Percentiles rank a stretch among this genome's conserved stretches.
Conservation (phyloP, 2,113 vertebrate species). For the Mastomys coucha region DNA sequence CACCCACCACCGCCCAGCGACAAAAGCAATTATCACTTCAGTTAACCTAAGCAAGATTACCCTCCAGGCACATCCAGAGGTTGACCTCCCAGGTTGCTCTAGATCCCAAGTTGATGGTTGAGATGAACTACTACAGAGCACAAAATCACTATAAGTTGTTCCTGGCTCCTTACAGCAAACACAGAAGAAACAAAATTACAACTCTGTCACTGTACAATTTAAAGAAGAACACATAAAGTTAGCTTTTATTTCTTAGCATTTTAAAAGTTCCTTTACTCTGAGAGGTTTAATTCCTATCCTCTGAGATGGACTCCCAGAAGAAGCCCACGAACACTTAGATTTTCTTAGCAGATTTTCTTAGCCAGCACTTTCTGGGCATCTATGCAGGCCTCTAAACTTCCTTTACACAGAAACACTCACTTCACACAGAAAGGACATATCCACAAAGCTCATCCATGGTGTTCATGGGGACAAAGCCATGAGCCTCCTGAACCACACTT, state of each 20-base stretch:
- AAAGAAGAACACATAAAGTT: not conserved
- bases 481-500: not conserved
- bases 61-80: not conserved
- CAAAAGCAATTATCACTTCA: too few species aligned
- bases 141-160: not conserved
- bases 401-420: not conserved
- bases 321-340: fast-evolving
- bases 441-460: too few species aligned
- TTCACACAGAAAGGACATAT: not conserved
- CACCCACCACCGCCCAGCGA: too few species aligned
- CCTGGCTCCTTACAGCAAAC: not conserved
- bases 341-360: not conserved
- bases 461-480: not conserved
- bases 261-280: conserved; percentile 8
- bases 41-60: not conserved
- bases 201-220: not conserved
- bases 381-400: not conserved
- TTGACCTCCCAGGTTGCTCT: not conserved
- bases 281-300: not conserved
- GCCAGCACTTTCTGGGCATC: not conserved
- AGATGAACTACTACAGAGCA: not conserved
- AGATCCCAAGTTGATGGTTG: not conserved
- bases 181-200: not conserved
- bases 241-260: not conserved
- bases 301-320: not conserved